Base-by-base conservation (phyloP, 2,113 vertebrate genomes). In the Nerophis lumbriciformis region DNA sequence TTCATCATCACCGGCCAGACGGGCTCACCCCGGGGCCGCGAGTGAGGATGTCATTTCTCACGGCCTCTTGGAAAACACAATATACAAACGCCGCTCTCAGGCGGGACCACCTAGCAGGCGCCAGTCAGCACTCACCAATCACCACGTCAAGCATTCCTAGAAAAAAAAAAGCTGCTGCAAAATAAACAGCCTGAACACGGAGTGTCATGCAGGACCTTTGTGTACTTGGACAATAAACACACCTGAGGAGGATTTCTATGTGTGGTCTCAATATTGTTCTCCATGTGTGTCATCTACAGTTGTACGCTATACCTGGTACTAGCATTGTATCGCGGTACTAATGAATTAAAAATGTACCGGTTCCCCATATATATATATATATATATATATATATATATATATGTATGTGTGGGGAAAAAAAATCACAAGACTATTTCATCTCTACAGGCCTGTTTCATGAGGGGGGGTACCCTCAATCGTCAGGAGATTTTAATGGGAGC, bases 31-130 rank as follows among this genome's bases (percentile, higher is more conserved):
- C 4, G 72, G 69, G 16, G 61, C 52, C 54, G 81, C 80, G 72
- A 73, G 15, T 14, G 72, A 28, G 84, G 85, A 85, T 77, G 78
- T 76, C 57, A 77, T 87, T 89, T 87, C 88, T 86, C 87, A 90
- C 79, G 84, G 84, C 83, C 83, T 80, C 81, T 85, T 74, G 75
- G 81, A 89, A 90, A 90, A 68, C 87, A 88, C 78, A 90, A 90
- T 84, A 91, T 86, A 89, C 88, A 85, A 81, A 85, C 61, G 19
- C 58, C 68, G 69, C 71, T 63, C 59, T 64, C 52, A 64, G 70
- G 39, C 48, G 1, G 73, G 90, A 88, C 90, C 90, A 90, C 90
- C 90, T 59, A 85, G 71, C 0, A 37, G 65, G 84, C 28, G 28
- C 28, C 28, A 78, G 66, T 45, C 39, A 37, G 53, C 62, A 64